A percentile compares a stretch with the other conserved stretches of the same genome.
Conservation (phyloP, 2,113 vertebrate species). For the Raja brachyura region DNA sequence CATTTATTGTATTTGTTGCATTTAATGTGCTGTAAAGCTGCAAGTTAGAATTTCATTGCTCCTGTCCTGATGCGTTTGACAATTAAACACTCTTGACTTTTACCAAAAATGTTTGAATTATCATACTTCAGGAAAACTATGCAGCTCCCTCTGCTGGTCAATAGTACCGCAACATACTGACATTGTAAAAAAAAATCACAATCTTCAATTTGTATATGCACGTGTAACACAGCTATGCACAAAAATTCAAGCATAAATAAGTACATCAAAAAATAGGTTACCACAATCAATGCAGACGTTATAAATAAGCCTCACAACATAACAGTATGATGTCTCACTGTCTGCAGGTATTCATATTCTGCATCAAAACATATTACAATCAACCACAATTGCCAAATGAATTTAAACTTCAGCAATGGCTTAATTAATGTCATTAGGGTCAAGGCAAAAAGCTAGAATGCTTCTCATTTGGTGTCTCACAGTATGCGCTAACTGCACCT, state of each 20-base stretch:
- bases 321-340: too few relatives aligned
- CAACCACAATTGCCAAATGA: not conserved
- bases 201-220: not conserved
- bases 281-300: not conserved
- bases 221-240: not conserved
- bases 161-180: not conserved
- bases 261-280: not conserved
- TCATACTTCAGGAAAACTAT: not conserved
- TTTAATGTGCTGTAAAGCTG: too few relatives aligned
- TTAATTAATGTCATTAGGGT: conserved; percentile 18
- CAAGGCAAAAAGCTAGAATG: not conserved
- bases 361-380: not conserved
- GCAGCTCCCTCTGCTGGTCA: not conserved
- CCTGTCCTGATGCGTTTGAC: too few relatives aligned
- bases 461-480: not conserved
- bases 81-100: not conserved
- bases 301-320: not conserved
- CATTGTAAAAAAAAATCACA: not conserved
- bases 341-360: not conserved
- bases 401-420: not conserved
- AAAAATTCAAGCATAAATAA: not conserved
- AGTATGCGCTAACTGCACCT: not conserved
- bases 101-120: not conserved
- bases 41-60: too few relatives aligned
- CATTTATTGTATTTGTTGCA: too few relatives aligned